Conservation (phyloP, 92 coral and sea anemone genomes). For the Scolanthus callimorphus region DNA sequence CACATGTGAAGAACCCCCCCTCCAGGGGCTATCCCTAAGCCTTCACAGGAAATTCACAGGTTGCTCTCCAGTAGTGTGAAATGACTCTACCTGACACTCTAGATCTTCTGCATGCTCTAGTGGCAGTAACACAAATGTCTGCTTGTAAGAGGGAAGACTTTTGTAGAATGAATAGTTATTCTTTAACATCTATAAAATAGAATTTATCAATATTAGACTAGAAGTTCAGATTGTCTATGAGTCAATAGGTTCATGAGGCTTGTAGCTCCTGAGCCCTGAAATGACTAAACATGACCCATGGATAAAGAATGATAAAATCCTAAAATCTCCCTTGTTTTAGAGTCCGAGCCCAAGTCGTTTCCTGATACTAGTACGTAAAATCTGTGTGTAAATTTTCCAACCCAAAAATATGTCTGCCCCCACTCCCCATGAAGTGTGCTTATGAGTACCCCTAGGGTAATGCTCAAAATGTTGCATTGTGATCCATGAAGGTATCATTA, state of each 20-base stretch:
- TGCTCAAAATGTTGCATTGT: too few species aligned
- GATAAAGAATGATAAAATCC: too few species aligned
- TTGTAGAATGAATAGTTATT: conserved; percentile 59
- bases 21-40: too few species aligned
- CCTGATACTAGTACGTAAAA: not conserved
- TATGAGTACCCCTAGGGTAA: too few species aligned
- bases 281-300: too few species aligned
- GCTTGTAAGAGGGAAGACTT: conserved; percentile 38
- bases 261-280: too few species aligned
- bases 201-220: not conserved
- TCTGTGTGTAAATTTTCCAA: too few species aligned
- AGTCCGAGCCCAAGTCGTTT: not conserved
- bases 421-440: too few species aligned
- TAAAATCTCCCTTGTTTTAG: not conserved
- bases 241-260: too few species aligned
- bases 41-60: too few species aligned
- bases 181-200: conserved; percentile 43
- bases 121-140: conserved; percentile 59
- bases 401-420: not conserved
- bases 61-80: too few species aligned
- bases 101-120: conserved; percentile 71
- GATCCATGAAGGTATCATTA: not conserved
- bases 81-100: conserved; percentile 65
- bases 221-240: not conserved
- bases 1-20: too few species aligned